A percentile compares a stretch with the other conserved stretches of the same genome.
phyloP scores from a whole-genome alignment of 2,113 vertebrate genomes.

The Rana temporaria region DNA sequence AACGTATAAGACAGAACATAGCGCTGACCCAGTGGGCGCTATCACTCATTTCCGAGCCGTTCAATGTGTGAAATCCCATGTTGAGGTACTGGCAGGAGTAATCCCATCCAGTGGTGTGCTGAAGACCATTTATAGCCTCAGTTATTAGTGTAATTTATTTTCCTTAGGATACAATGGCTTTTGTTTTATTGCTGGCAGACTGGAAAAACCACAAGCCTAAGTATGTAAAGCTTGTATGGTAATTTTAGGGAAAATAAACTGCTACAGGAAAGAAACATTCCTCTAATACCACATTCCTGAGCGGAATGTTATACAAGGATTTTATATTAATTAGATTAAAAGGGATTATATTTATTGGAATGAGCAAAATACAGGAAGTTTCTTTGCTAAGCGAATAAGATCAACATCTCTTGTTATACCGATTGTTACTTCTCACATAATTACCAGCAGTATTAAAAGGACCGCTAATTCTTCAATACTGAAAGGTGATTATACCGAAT shows the following conservation, averaged over 20 bases:
- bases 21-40: neutral
- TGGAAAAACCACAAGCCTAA: neutral
- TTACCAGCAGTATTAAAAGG: neutral
- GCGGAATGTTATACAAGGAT: slow-evolving; percentile 21
- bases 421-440: neutral
- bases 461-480: too few species aligned
- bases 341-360: neutral
- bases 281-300: slow-evolving; percentile 12
- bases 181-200: neutral
- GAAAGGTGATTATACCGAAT: too few species aligned
- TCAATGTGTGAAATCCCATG: slow-evolving; percentile 4
- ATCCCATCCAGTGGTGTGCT: neutral
- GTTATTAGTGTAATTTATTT: neutral
- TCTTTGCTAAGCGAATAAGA: neutral
- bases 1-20: neutral
- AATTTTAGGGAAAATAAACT: slow-evolving; percentile 56
- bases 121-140: slow-evolving; percentile 30
- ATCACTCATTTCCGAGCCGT: neutral
- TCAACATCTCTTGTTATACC: neutral
- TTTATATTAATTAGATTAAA: slow-evolving; percentile 60
- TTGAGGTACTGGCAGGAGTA: neutral
- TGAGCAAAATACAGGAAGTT: neutral
- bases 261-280: neutral
- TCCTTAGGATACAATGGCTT: slow-evolving; percentile 4
- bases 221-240: neutral